Evolutionary conservation across 2,797 vertebrate species (phyloP), one percentile per base, ranked within the genome.

Genomic region (Xerus rutilus): DNA sequence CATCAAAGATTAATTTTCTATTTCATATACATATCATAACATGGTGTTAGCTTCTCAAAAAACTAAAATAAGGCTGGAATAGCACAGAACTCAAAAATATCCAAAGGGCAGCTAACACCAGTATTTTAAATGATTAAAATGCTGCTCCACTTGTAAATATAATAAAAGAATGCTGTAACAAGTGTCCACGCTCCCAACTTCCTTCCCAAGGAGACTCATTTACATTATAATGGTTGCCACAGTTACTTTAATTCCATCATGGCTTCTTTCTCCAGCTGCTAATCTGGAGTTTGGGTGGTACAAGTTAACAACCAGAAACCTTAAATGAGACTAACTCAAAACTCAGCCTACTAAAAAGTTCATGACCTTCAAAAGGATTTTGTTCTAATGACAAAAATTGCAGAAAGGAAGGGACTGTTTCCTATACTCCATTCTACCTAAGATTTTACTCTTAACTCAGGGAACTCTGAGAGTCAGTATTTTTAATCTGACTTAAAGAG

Each of bases 181-280:
- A 39, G 62, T 11, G 70, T 32, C 87, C 73, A 79, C 2, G 0
- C 89, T 96, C 84, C 85, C 92, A 76, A 92, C 94, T 45, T 14
- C 28, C 96, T 96, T 94, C 93, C 93, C 95, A 7, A 92, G 72
- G 73, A 95, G 79, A 12, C 47, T 91, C 6, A 98, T 98, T 98
- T 98, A 88, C 95, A 98, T 98, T 86, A 90, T 25, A 98, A 98
- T 89, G 87, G 98, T 98, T 98, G 95, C 97, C 96, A 98, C 20
- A 93, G 97, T 97, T 94, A 98, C 97, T 83, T 96, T 97, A 97
- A 98, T 97, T 97, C 96, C 96, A 96, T 54, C 94, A 32, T 2
- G 10, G 28, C 76, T 94, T 86, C 91, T 91, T 72, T 96, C 81
- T 78, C 93, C 35, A 86, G 35, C 72, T 39, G 47, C 87, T 89